Percentiles rank a stretch among this genome's conserved stretches.
Conservation (phyloP, 2,888 invertebrate genomes). For the Tipula helvola region DNA sequence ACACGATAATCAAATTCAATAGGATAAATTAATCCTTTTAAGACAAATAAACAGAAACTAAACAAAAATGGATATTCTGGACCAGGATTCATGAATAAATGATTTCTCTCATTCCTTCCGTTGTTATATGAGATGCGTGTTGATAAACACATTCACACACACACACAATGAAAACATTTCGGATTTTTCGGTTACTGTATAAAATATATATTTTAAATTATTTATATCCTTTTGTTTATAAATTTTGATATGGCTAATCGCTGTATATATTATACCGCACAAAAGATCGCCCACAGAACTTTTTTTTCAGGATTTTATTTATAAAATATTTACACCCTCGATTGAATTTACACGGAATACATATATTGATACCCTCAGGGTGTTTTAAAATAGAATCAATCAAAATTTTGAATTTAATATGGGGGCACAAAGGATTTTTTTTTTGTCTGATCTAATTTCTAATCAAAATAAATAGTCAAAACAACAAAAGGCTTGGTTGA, state of each 20-base stretch:
- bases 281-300: neutral
- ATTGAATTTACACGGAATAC: neutral
- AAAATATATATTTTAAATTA: neutral
- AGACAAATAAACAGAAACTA: neutral
- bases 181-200: neutral
- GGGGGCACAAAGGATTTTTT: too few relatives aligned
- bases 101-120: neutral
- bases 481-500: too few relatives aligned
- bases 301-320: neutral
- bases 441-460: too few relatives aligned
- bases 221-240: neutral
- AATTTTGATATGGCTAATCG: neutral
- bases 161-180: neutral
- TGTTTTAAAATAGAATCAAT: too few relatives aligned
- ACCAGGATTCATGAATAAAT: neutral
- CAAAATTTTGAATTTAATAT: too few relatives aligned
- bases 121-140: neutral
- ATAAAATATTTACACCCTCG: neutral
- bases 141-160: neutral
- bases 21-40: neutral
- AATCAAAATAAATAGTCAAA: too few relatives aligned
- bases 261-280: neutral
- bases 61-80: neutral
- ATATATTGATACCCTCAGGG: too few relatives aligned
- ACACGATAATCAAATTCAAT: neutral